Base-by-base conservation (phyloP, 2,888 invertebrate species). In the Cheilosia urbana region DNA sequence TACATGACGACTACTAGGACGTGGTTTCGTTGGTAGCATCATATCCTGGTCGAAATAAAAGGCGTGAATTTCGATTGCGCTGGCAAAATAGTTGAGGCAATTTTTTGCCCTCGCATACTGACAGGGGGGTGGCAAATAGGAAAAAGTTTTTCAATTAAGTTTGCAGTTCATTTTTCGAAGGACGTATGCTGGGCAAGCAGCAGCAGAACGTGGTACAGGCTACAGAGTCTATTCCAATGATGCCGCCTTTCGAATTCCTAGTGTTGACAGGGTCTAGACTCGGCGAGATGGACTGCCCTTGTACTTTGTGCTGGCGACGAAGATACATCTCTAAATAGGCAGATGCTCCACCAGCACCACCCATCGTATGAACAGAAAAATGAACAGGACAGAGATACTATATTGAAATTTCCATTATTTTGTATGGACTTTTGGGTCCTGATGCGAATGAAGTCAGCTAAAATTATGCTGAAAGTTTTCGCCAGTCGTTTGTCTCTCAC, bases 181-280 rank as follows among this genome's bases (percentile, higher is more conserved):
- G 85, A 58, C 80, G 66, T 66, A 55, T 47, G n/a, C 79, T 60
- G 66, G 66, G 47, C 42, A 62, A 47, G 60, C 53, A 34, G 47
- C 51, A 51, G 5, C 51, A 51, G 30, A 37, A 37, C 37, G 6
- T 6, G 49, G 37, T 42, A 37, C 19, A 9, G 6, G 15, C 40
- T 30, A 30, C 51, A 45, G 6, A n/a, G 19, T 53, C 53, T 49
- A 37, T 58, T 15, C 45, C 60, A 69, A 63, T 84, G 65, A 53
- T 49, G 68, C 69, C 69, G 68, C 69, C 69, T 71, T 75, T 69
- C 65, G 53, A 75, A 76, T 76, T 85, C 71, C 80, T 68, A 76
- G 85, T 85, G 85, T 85, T 85, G 85, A 85, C 85, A 85, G 80
- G 85, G 85, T 85, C 85, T 85, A 85, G 85, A 85, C 85, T 81